Percentiles rank a stretch among this genome's conserved stretches.
Conservation (phyloP, 2,888 invertebrate species). For the Empis stercorea region DNA sequence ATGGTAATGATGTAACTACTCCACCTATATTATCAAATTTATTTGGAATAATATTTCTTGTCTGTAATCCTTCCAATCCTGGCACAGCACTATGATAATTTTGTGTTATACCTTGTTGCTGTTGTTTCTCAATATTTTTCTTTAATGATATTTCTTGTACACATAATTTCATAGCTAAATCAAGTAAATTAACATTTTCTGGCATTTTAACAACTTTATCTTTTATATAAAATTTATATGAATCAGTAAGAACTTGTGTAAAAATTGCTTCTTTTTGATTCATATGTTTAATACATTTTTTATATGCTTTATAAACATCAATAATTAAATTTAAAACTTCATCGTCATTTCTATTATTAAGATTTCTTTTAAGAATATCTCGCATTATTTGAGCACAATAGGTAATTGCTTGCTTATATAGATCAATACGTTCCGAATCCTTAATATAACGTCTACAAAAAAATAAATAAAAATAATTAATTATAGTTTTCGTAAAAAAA, state of each 20-base stretch:
- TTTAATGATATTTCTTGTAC: constrained; percentile 46
- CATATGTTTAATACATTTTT: constrained; percentile 50
- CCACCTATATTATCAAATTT: background rate
- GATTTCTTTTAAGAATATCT: constrained; percentile 44
- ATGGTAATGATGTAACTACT: too few relatives aligned
- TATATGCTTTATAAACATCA: constrained; percentile 54
- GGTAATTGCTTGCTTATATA: constrained; percentile 66
- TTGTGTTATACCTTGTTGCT: background rate
- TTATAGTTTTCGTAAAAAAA: too few relatives aligned
- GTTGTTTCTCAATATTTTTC: constrained; percentile 40
- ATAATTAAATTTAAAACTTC: constrained; percentile 41
- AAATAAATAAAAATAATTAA: background rate
- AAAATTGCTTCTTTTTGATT: constrained; percentile 41
- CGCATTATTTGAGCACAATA: constrained; percentile 58
- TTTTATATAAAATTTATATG: constrained; percentile 50
- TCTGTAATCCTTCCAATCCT: background rate
- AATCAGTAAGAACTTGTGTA: constrained; percentile 51
- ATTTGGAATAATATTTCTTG: background rate
- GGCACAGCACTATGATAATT: too few relatives aligned
- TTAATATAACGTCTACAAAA: constrained; percentile 60
- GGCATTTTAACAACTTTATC: constrained; percentile 42
- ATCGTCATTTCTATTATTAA: constrained; percentile 39
- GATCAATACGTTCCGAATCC: constrained; percentile 68
- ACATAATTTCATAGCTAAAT: constrained; percentile 58
- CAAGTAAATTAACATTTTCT: constrained; percentile 49